Evolutionary conservation across 2,113 vertebrate genomes (phyloP), one percentile per base, ranked within the genome.

Genomic region (Sakesphorus luctuosus): DNA sequence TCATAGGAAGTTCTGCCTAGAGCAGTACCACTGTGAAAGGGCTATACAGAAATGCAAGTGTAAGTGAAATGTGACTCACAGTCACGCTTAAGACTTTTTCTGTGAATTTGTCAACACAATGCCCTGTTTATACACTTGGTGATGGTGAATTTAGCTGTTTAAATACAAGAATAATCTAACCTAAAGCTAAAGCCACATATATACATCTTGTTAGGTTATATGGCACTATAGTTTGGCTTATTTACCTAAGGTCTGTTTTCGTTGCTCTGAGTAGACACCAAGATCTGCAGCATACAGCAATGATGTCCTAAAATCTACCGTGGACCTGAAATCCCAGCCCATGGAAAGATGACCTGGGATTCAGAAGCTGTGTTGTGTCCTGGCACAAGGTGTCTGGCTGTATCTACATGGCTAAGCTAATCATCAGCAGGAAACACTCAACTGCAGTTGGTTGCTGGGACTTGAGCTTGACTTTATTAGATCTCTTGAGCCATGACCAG

Each of bases 31-130:
- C 55, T 43, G 67, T 87, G 68, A 84, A 95, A 94, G 63, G 52
- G 53, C 65, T 89, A 21, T 77, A 77, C 3, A 78, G 92, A 93
- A 95, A 89, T 26, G 9, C 3, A 19, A 87, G 43, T 62, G 9
- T 36, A 58, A 65, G 52, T 83, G 56, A 63, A 87, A 82, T 72
- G 55, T 95, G 94, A 92, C 59, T 95, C 91, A 89, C 33, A 92
- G 89, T 83, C 59, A 91, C 84, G 59, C n/a, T 91, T 71, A 36
- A 40, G 55, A 44, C 38, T 90, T 94, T 86, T 96, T 58, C 62
- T 66, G 38, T 47, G 77, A 89, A 72, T 44, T 24, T 93, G 79
- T 58, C 63, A 89, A 74, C 55, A 65, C 24, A 62, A 52, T 44
- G 29, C 13, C 36, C 26, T 96, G 87, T 95, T 68, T 77, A 68